Evolutionary conservation across 2,888 invertebrate genomes (phyloP).

Genomic region (Teleogryllus oceanicus): DNA sequence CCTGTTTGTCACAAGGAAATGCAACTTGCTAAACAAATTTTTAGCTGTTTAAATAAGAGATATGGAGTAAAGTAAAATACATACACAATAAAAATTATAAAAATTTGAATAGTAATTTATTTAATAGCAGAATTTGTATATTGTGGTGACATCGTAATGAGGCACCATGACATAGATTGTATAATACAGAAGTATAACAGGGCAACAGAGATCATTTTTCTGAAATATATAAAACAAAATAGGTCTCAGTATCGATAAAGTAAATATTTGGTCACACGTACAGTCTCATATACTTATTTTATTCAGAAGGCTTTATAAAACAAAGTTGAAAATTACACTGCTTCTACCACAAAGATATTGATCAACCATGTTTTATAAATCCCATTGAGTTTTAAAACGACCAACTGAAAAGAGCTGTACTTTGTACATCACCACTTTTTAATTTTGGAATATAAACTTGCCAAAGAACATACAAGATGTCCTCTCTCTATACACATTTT

Average conservation of each 20-base stretch:
- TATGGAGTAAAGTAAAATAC: not conserved
- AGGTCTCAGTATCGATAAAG: not conserved
- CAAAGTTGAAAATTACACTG: not conserved
- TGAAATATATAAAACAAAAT: not conserved
- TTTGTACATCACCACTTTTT: no score
- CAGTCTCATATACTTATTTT: not conserved
- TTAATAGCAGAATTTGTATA: not conserved
- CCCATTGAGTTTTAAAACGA: no score
- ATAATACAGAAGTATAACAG: constrained; percentile 18
- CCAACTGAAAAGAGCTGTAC: no score
- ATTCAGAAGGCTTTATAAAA: not conserved
- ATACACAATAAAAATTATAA: not conserved
- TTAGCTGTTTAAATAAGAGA: no score
- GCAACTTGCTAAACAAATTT: no score
- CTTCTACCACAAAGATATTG: not conserved
- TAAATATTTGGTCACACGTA: not conserved
- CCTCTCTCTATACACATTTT: not conserved
- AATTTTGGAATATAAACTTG: no score
- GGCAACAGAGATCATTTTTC: constrained; percentile 12
- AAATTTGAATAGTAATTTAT: constrained; percentile 12
- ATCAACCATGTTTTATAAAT: no score
- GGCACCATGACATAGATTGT: not conserved
- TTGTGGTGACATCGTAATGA: not conserved
- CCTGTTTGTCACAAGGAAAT: no score
- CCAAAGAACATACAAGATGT: no score